Evolutionary conservation across 2,113 vertebrate genomes (phyloP).

Genomic region (Hystrix brachyura): DNA sequence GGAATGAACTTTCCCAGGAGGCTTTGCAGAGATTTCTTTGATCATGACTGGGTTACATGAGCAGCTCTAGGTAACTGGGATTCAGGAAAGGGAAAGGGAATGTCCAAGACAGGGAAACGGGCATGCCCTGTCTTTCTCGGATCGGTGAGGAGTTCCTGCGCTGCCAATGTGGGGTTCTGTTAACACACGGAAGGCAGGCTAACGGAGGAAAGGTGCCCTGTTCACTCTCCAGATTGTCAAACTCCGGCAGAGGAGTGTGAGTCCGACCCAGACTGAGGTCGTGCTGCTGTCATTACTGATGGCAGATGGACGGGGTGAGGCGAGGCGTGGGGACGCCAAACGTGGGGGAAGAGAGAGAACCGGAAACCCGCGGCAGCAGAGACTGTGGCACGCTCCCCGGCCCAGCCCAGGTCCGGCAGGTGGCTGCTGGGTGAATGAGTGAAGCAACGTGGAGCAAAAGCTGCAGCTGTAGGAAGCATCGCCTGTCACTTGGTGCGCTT

Average conservation of each 20-base stretch:
- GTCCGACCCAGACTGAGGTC: background rate
- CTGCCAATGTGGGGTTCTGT: background rate
- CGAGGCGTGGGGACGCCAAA: fast-evolving
- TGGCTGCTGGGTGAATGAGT: background rate
- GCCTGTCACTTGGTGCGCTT: background rate
- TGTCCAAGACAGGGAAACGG: background rate
- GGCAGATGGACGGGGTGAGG: too few species aligned
- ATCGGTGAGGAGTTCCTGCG: too few species aligned
- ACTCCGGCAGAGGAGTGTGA: background rate
- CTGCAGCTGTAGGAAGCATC: background rate
- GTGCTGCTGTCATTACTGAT: background rate
- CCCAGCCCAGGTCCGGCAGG: background rate
- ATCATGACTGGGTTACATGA: background rate
- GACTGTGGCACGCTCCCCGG: fast-evolving
- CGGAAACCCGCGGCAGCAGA: background rate
- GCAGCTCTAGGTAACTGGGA: background rate
- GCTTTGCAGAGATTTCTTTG: background rate
- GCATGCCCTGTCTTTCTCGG: background rate
- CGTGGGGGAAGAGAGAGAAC: too few species aligned
- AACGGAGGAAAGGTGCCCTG: too few species aligned
- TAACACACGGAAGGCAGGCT: background rate
- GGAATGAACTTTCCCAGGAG: background rate
- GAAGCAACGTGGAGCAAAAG: fast-evolving
- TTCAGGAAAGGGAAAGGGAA: background rate
- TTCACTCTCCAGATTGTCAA: background rate